Percentiles rank a stretch among this genome's conserved stretches.
Evolutionary conservation across 2,888 invertebrate species (phyloP).

Genomic region (Dasypolia templi): DNA sequence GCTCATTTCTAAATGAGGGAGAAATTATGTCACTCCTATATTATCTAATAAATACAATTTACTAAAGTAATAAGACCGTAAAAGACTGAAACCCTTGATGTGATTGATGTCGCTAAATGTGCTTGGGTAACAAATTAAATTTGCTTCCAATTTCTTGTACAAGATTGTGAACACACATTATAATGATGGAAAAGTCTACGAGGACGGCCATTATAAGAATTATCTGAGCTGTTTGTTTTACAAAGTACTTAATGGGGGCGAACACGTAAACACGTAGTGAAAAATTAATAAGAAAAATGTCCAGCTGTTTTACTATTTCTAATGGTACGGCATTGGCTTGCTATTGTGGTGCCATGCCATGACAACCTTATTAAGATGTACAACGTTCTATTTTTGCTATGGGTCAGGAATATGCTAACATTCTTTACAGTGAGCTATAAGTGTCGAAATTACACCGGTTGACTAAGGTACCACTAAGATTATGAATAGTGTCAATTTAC

Average conservation of each 20-base stretch:
- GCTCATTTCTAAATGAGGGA: background rate
- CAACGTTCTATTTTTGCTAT: constrained; percentile 28
- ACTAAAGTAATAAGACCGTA: constrained; percentile 12
- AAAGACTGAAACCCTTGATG: constrained; percentile 26
- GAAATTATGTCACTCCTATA: background rate
- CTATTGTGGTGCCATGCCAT: constrained; percentile 41
- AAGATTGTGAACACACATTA: constrained; percentile 37
- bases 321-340: constrained; percentile 23
- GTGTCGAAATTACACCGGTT: background rate
- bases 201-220: constrained; percentile 57
- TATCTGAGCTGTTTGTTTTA: constrained; percentile 52
- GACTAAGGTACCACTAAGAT: background rate
- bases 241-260: constrained; percentile 30
- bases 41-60: background rate
- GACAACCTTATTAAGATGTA: constrained; percentile 36
- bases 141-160: constrained; percentile 19
- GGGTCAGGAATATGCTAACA: background rate
- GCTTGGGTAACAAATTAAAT: constrained; percentile 13
- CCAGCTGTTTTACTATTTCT: constrained; percentile 20
- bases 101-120: constrained; percentile 1
- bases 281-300: constrained; percentile 47
- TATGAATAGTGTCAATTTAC: background rate
- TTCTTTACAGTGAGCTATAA: background rate
- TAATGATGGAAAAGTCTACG: constrained; percentile 29
- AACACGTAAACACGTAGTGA: constrained; percentile 43